A percentile compares a stretch with the other conserved stretches of the same genome.
Conservation (phyloP, 1,140 invertebrate species). For the Brachionus koreanus region DNA sequence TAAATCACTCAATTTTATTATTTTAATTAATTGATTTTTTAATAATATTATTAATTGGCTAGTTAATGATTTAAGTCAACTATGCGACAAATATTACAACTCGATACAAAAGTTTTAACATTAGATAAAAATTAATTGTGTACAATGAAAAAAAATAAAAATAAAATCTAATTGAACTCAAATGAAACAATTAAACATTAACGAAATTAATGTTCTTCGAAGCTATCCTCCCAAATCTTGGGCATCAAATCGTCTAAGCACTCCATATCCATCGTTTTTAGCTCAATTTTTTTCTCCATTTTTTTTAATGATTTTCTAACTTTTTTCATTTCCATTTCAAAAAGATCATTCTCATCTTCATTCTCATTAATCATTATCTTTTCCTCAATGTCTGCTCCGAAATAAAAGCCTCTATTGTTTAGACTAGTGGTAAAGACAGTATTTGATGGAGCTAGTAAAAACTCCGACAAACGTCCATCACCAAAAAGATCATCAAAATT, state of each 20-base stretch:
- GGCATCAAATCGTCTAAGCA: conserved; percentile 19
- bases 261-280: background rate
- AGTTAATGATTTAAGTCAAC: background rate
- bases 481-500: conserved; percentile 43
- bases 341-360: background rate
- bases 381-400: background rate
- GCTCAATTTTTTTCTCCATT: conserved; percentile 7
- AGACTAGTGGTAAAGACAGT: background rate
- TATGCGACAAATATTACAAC: conserved; percentile 14
- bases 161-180: background rate
- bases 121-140: background rate
- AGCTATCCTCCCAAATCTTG: conserved; percentile 9
- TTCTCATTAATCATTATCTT: background rate
- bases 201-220: background rate
- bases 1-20: background rate
- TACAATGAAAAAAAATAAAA: conserved; percentile 8
- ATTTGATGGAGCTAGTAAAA: background rate
- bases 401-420: background rate
- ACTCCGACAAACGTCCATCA: background rate
- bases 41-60: background rate
- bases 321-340: conserved; percentile 31
- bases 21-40: background rate
- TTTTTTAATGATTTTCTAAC: conserved; percentile 27
- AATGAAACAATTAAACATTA: background rate
- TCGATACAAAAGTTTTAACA: conserved; percentile 26